Percentiles rank a stretch among this genome's conserved stretches.
These are phyloP conservation scores for human DNA, from an alignment of 2,113 vertebrate genomes.

Conservation along the genomic window DNA sequence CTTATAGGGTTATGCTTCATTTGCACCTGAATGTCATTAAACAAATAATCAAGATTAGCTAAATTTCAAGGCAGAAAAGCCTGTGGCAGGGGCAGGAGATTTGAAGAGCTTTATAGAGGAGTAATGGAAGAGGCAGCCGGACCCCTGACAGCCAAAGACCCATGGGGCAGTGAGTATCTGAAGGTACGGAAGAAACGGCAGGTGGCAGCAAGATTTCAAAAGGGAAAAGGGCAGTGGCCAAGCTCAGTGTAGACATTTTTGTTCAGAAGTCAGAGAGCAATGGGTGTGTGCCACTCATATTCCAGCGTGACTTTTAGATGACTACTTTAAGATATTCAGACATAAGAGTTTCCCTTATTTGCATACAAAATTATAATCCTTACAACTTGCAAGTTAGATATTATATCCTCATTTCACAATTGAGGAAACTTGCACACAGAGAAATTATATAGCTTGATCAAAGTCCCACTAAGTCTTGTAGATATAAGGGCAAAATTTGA, in stretches of 20 bases:
- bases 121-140: background rate
- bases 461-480: background rate
- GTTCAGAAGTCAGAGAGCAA: background rate
- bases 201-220: background rate
- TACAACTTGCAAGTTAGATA: background rate
- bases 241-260: background rate
- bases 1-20: conserved; percentile 13
- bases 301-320: background rate
- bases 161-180: background rate
- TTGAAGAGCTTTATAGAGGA: background rate
- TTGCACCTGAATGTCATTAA: conserved; percentile 19
- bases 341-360: conserved; percentile 9
- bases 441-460: background rate
- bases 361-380: background rate
- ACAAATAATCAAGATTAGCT: conserved; percentile 50
- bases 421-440: background rate
- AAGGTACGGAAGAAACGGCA: background rate
- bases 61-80: background rate
- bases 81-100: background rate
- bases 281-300: background rate
- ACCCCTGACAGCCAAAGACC: background rate
- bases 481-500: conserved; percentile 1
- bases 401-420: background rate
- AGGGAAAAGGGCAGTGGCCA: background rate
- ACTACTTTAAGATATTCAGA: background rate